Conservation (phyloP, 2,113 vertebrate species). For the Onychorhynchus coronatus region DNA sequence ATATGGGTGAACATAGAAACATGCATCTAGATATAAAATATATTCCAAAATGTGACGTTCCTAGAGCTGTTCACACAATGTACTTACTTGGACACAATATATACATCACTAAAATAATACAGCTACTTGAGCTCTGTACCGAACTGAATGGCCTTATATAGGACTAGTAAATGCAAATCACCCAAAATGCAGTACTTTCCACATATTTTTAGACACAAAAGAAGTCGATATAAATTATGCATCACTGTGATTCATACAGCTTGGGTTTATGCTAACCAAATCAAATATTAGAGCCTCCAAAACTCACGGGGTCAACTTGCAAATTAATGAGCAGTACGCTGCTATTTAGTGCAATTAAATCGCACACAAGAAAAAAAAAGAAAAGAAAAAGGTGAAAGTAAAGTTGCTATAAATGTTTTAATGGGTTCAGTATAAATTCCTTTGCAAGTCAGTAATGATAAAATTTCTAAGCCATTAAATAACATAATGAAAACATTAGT, state of each 20-base stretch:
- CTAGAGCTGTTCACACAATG: not conserved
- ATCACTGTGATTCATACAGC: not conserved
- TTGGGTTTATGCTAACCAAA: not conserved
- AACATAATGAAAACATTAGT: not conserved
- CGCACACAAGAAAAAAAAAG: not conserved
- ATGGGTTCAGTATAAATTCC: not conserved
- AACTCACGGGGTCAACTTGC: not conserved
- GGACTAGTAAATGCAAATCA: not conserved
- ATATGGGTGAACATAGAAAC: not conserved
- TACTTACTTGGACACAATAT: not conserved
- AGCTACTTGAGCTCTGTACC: not conserved
- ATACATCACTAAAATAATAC: not conserved
- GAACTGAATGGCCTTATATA: not conserved
- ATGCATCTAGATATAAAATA: not conserved
- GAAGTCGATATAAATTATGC: not conserved
- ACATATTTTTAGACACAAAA: not conserved
- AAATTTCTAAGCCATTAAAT: not conserved
- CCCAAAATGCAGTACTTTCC: not conserved
- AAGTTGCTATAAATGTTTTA: not conserved
- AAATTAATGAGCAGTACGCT: not conserved
- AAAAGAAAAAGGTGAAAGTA: not conserved
- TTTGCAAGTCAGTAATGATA: not conserved
- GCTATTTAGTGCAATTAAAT: not conserved
- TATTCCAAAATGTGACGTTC: not conserved
- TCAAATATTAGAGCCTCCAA: not conserved